A percentile compares a stretch with the other conserved stretches of the same genome.
phyloP scores from a whole-genome alignment of 2,113 vertebrate genomes.

The Oncorhynchus mykiss region DNA sequence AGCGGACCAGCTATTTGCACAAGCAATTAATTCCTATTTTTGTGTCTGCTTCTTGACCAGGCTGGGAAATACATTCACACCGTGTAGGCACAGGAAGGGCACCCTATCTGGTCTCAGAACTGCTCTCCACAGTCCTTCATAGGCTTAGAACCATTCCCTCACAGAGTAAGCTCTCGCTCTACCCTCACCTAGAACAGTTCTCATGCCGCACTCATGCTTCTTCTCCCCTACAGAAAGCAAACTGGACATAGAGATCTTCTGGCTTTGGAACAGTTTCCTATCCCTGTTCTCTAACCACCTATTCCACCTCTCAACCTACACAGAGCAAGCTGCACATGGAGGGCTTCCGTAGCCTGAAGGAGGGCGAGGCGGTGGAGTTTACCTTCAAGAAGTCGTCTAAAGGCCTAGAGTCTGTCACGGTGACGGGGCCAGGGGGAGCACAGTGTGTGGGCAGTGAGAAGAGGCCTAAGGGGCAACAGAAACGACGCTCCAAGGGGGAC shows the following conservation, averaged over 20 bases:
- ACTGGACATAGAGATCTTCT: background rate
- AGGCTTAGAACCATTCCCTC: too few species aligned
- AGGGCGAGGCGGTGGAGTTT: slow-evolving; percentile 90
- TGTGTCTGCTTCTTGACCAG: background rate
- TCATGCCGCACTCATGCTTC: too few species aligned
- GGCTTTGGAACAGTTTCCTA: background rate
- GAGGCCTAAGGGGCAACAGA: slow-evolving; percentile 86
- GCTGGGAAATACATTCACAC: background rate
- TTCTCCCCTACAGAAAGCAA: too few species aligned
- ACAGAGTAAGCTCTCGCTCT: too few species aligned
- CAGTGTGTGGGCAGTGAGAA: slow-evolving; percentile 87
- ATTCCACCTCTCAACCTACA: background rate
- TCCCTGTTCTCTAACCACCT: background rate
- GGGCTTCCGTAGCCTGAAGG: slow-evolving; percentile 92
- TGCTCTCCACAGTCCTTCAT: background rate
- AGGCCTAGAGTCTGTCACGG: slow-evolving; percentile 86
- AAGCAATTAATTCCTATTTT: background rate
- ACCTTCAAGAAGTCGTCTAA: slow-evolving; percentile 91
- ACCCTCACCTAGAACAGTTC: too few species aligned
- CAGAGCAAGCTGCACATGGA: slow-evolving; percentile 98
- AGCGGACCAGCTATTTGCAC: background rate
- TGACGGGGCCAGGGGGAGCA: slow-evolving; percentile 83
- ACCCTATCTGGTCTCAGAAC: background rate
- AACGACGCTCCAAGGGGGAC: slow-evolving; percentile 84
- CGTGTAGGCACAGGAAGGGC: background rate